phyloP scores from a whole-genome alignment of 2,888 invertebrate species.

The Gasteruption jaculator region DNA sequence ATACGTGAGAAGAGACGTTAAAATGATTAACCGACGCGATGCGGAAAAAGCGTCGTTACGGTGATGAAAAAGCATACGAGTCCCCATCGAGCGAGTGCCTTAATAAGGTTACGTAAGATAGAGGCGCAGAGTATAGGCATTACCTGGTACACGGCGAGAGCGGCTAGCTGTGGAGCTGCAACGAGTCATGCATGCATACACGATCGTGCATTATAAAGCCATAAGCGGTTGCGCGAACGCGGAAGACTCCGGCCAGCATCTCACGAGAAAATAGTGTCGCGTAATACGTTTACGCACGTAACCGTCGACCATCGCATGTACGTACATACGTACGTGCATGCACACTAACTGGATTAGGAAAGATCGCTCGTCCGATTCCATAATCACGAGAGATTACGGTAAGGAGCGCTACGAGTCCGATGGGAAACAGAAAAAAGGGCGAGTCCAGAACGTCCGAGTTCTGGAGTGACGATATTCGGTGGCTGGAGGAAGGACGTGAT shows the following conservation, averaged over 20 bases:
- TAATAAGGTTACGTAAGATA: conserved; percentile 40
- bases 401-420: too few relatives aligned
- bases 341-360: conserved; percentile 19
- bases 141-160: too few relatives aligned
- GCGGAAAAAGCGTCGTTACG: too few relatives aligned
- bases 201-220: conserved; percentile 33
- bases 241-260: conserved; percentile 42
- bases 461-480: background rate
- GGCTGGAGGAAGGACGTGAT: too few relatives aligned
- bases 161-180: conserved; percentile 26
- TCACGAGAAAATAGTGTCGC: conserved; percentile 25
- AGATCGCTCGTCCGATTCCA: conserved; percentile 7
- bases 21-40: too few relatives aligned
- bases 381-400: background rate
- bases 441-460: background rate
- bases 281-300: conserved; percentile 35
- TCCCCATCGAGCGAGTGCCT: conserved; percentile 19
- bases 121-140: conserved; percentile 18
- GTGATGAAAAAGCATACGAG: background rate
- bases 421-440: conserved; percentile 1
- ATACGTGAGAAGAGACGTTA: too few relatives aligned
- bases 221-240: conserved; percentile 45
- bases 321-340: conserved; percentile 19
- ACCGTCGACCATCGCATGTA: conserved; percentile 25
- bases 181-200: conserved; percentile 32